Evolutionary conservation across 2,113 vertebrate species (phyloP).

Genomic region (Myotis brandtii): DNA sequence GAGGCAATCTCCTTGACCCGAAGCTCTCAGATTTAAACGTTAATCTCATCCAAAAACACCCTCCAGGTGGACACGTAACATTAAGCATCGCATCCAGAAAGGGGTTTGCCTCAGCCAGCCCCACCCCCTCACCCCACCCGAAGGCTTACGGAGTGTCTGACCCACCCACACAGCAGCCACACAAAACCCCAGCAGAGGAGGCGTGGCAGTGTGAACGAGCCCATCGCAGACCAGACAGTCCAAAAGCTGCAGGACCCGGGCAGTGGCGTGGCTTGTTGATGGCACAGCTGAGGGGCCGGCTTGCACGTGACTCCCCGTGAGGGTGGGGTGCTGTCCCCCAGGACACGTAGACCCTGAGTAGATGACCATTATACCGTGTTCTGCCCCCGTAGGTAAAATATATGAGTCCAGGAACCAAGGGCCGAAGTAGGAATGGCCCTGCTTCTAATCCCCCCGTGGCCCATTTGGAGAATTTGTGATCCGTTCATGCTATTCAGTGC

Average conservation of each 20-base stretch:
- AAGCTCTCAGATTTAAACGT: neutral
- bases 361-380: accelerated
- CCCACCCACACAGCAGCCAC: too few relatives aligned
- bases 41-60: neutral
- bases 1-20: too few relatives aligned
- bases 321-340: too few relatives aligned
- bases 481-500: too few relatives aligned
- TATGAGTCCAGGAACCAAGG: neutral
- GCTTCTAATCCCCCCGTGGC: accelerated
- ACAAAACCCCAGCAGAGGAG: neutral
- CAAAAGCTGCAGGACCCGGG: neutral
- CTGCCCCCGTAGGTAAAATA: neutral
- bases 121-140: too few relatives aligned
- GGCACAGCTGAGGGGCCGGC: neutral
- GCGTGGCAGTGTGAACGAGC: accelerated
- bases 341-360: accelerated
- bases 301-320: accelerated
- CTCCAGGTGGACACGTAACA: neutral
- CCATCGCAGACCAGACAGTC: accelerated
- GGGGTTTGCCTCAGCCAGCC: neutral
- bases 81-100: neutral
- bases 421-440: neutral
- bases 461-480: neutral
- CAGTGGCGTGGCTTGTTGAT: neutral
- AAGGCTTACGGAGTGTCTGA: neutral